Evolutionary conservation across 2,888 invertebrate genomes (phyloP).

Genomic region (Clanis bilineata): DNA sequence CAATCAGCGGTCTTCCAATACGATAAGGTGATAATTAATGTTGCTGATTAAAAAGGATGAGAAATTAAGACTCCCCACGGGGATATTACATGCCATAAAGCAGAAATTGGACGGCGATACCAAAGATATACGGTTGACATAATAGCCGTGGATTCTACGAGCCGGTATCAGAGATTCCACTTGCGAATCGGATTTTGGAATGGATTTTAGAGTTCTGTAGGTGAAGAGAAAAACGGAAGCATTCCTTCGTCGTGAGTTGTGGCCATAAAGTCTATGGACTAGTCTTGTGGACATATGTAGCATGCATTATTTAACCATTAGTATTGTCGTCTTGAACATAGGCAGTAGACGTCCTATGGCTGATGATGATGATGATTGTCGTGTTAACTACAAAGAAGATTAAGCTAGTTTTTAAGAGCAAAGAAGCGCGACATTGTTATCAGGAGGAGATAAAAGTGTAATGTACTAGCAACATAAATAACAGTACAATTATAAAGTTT

Average conservation of each 20-base stretch:
- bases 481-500: too few relatives aligned
- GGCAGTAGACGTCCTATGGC: too few relatives aligned
- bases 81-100: slow-evolving; percentile 78
- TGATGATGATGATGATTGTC: too few relatives aligned
- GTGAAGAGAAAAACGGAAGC: slow-evolving; percentile 37
- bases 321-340: too few relatives aligned
- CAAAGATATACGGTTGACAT: slow-evolving; percentile 77
- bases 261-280: background rate
- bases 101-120: slow-evolving; percentile 79
- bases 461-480: too few relatives aligned
- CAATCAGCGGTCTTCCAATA: background rate
- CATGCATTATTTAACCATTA: too few relatives aligned
- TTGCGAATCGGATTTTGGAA: slow-evolving; percentile 78
- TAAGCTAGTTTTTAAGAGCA: too few relatives aligned
- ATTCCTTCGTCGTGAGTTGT: background rate
- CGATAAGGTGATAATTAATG: slow-evolving; percentile 47
- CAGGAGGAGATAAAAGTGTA: too few relatives aligned
- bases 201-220: slow-evolving; percentile 24
- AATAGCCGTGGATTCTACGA: slow-evolving; percentile 76
- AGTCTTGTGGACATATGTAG: background rate
- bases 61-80: slow-evolving; percentile 66
- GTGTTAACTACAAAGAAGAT: too few relatives aligned
- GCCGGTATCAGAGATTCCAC: slow-evolving; percentile 79
- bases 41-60: slow-evolving; percentile 66
- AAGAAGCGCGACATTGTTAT: too few relatives aligned